phyloP scores from a whole-genome alignment of 2,888 invertebrate species.

The Tenthredo mesomela region DNA sequence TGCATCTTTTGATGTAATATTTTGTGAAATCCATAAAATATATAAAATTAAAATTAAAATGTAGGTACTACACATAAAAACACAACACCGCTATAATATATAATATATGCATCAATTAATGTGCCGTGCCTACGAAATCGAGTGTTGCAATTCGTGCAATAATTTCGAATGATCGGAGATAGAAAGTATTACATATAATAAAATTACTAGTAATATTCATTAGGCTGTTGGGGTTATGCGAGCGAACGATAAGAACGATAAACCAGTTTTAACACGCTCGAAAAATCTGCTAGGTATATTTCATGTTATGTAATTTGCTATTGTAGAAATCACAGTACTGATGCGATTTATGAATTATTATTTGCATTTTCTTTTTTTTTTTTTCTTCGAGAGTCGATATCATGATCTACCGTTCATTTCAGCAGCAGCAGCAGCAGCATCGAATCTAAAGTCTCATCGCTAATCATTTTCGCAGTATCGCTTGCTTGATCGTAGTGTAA shows the following conservation, averaged over 20 bases:
- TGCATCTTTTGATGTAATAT: not conserved
- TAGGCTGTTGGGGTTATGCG: not conserved
- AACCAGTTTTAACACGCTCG: constrained; percentile 26
- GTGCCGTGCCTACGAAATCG: constrained; percentile 31
- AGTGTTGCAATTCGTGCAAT: constrained; percentile 40
- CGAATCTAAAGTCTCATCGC: not conserved
- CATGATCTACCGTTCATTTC: not conserved
- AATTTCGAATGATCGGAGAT: constrained; percentile 35
- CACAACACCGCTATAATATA: not conserved
- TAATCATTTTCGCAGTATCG: not conserved
- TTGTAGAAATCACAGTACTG: not conserved
- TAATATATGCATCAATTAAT: constrained; percentile 25
- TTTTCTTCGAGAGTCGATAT: not conserved
- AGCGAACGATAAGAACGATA: constrained; percentile 18
- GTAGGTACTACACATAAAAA: not conserved
- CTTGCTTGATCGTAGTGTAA: not conserved
- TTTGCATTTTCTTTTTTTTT: no score
- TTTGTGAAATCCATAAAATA: not conserved
- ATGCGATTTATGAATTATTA: not conserved
- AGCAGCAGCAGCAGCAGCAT: no score
- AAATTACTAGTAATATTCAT: constrained; percentile 29
- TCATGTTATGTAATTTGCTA: not conserved
- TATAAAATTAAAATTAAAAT: not conserved
- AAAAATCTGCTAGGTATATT: not conserved
- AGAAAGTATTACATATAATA: constrained; percentile 26